These are phyloP conservation scores for Drosophila lacicola DNA, from an alignment of 2,888 invertebrate species.

Conservation along the genomic window DNA sequence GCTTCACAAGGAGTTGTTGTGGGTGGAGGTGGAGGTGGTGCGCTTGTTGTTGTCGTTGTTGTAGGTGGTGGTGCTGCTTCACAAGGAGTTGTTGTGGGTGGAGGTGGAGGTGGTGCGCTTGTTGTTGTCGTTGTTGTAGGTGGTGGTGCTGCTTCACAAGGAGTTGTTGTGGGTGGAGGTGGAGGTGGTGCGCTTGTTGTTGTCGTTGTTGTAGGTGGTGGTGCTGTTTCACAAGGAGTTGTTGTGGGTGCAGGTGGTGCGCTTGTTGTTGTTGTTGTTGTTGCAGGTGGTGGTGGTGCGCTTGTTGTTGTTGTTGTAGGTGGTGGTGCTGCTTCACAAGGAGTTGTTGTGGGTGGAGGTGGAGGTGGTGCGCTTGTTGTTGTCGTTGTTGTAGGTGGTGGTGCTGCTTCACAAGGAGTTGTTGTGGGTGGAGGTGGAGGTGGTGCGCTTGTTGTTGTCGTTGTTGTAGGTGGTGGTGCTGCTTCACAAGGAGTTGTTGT, in stretches of 20 bases:
- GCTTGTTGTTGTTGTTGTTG: not conserved
- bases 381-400: no score
- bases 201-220: not conserved
- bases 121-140: constrained; percentile 1
- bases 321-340: not conserved
- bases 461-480: not conserved
- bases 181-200: constrained; percentile 3
- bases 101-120: not conserved
- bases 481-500: constrained; percentile 12
- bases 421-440: not conserved
- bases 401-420: no score
- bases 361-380: not conserved
- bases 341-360: constrained; percentile 2
- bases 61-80: not conserved
- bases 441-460: no score
- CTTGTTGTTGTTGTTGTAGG: constrained; percentile 3
- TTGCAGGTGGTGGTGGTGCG: no score
- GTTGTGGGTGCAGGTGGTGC: constrained; percentile 4
- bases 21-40: not conserved
- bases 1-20: constrained; percentile 7
- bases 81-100: constrained; percentile 8
- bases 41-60: constrained; percentile 6
- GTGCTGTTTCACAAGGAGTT: constrained; percentile 6
- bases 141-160: no score
- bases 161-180: not conserved